A percentile compares a stretch with the other conserved stretches of the same genome.
Evolutionary conservation across 2,888 invertebrate genomes (phyloP).

Genomic region (Lobophora halterata): DNA sequence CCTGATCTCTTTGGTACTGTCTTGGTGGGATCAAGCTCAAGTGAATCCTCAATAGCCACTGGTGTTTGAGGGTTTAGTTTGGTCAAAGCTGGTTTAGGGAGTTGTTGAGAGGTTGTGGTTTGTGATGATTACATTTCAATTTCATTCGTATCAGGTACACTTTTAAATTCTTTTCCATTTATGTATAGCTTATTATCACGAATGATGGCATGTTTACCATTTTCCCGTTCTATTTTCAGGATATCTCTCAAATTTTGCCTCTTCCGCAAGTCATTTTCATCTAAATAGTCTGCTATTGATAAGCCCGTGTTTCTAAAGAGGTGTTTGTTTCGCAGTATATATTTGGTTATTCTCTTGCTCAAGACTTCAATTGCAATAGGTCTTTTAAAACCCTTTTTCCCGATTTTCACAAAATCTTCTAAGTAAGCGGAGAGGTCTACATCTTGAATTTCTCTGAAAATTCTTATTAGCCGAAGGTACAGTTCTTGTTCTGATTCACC

Average conservation of each 20-base stretch:
- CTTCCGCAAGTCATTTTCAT: neutral
- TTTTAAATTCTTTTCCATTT: conserved; percentile 2
- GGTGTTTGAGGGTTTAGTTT: no score
- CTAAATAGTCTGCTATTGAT: conserved; percentile 4
- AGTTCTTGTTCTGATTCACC: neutral
- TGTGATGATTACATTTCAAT: no score
- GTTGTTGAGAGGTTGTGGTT: no score
- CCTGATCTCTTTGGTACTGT: no score
- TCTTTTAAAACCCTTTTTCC: neutral
- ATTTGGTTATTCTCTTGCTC: conserved; percentile 5
- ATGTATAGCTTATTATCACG: conserved; percentile 3
- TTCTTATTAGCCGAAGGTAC: neutral
- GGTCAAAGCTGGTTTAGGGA: no score
- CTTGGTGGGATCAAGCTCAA: no score
- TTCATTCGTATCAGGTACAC: no score
- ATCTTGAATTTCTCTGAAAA: conserved; percentile 3
- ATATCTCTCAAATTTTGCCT: neutral
- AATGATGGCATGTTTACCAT: conserved; percentile 5
- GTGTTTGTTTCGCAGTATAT: neutral
- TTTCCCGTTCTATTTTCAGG: neutral
- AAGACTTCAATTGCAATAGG: conserved; percentile 4
- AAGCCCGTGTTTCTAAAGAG: conserved; percentile 1
- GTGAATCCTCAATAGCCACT: no score
- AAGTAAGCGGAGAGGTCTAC: conserved; percentile 4
- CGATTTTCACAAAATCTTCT: conserved; percentile 7